phyloP scores from a whole-genome alignment of 2,113 vertebrate genomes.

The Crotalus horridus region DNA sequence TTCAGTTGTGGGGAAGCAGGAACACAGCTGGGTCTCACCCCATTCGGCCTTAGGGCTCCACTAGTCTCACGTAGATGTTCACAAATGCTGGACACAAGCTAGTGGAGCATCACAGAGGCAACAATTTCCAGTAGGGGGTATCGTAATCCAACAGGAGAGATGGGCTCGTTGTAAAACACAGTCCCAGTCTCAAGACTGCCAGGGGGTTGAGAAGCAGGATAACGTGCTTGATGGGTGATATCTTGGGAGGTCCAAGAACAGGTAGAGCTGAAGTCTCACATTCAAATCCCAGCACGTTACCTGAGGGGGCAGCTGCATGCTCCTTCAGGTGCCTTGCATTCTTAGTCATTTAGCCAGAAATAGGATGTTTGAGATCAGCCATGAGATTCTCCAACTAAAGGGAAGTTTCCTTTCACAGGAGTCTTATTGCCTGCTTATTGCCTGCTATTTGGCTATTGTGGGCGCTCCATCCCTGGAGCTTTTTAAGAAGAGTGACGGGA shows the following conservation, averaged over 20 bases:
- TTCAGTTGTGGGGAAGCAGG: background rate
- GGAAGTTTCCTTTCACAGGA: background rate
- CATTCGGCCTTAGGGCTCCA: background rate
- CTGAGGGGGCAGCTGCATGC: background rate
- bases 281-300: background rate
- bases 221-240: background rate
- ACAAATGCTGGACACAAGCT: background rate
- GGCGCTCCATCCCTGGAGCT: background rate
- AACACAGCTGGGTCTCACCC: background rate
- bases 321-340: background rate
- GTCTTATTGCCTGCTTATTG: background rate
- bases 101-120: background rate
- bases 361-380: background rate
- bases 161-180: background rate
- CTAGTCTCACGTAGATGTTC: background rate
- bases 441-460: background rate
- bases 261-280: background rate
- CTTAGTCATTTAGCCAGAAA: background rate
- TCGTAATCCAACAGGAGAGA: background rate
- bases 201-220: background rate
- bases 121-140: background rate
- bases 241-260: background rate
- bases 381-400: background rate
- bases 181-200: background rate
- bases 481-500: background rate